Evolutionary conservation across 2,888 invertebrate genomes (phyloP).

Genomic region (Shargacucullia verbasci): DNA sequence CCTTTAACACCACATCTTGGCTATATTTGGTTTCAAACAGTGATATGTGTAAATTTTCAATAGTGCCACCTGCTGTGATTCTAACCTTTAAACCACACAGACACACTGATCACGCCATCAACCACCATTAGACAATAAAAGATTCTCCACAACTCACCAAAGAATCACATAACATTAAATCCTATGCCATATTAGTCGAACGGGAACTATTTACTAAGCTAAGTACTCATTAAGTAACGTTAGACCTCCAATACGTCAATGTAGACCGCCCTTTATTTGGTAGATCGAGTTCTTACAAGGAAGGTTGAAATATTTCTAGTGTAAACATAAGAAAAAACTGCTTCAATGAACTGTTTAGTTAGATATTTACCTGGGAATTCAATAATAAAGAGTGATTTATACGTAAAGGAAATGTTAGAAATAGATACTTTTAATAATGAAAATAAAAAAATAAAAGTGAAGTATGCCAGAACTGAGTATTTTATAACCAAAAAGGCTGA

Average conservation of each 20-base stretch:
- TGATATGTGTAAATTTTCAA: constrained; percentile 1
- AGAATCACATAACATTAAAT: constrained; percentile 47
- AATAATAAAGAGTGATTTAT: not conserved
- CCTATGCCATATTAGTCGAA: constrained; percentile 41
- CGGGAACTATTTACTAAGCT: constrained; percentile 54
- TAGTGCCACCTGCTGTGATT: constrained; percentile 23
- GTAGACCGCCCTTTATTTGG: constrained; percentile 61
- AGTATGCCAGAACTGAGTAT: no score
- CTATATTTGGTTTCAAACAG: constrained; percentile 4
- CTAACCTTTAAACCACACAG: not conserved
- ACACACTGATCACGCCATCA: constrained; percentile 12
- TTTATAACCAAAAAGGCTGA: no score
- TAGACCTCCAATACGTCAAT: constrained; percentile 64
- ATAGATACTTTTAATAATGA: no score
- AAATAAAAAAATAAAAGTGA: no score
- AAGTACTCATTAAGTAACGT: constrained; percentile 71
- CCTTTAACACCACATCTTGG: not conserved
- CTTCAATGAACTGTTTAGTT: constrained; percentile 33
- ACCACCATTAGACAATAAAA: constrained; percentile 39
- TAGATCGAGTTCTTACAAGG: constrained; percentile 36
- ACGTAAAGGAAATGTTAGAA: no score
- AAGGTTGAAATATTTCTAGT: constrained; percentile 26
- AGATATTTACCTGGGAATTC: constrained; percentile 28
- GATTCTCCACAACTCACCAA: constrained; percentile 29
- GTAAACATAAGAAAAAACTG: constrained; percentile 33